Evolutionary conservation across 2,113 vertebrate genomes (phyloP).

Genomic region (Guaruba guarouba): DNA sequence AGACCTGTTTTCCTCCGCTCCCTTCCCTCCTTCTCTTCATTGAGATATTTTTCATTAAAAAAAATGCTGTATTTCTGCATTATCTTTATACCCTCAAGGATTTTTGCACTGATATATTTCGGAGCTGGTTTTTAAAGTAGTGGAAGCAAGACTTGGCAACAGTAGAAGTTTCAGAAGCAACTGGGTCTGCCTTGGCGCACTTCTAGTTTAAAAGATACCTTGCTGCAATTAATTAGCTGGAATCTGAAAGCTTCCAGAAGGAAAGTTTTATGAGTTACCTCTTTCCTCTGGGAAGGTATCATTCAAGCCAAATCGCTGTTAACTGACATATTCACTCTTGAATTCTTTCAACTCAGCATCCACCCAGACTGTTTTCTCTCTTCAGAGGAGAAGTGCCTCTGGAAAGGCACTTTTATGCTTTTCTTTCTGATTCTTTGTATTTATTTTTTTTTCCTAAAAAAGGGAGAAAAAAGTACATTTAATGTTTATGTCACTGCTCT

Average conservation of each 20-base stretch:
- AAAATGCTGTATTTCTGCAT: background rate
- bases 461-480: slow-evolving; percentile 8
- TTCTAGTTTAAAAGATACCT: slow-evolving; percentile 34
- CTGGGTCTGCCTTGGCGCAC: slow-evolving; percentile 24
- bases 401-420: slow-evolving; percentile 61
- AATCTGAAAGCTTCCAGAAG: slow-evolving; percentile 54
- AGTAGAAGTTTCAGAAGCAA: background rate
- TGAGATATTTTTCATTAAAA: background rate
- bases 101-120: background rate
- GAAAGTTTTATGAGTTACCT: slow-evolving; percentile 53
- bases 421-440: slow-evolving; percentile 12
- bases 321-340: slow-evolving; percentile 41
- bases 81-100: background rate
- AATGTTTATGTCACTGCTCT: slow-evolving; percentile 31
- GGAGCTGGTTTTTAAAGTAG: slow-evolving; percentile 8
- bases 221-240: slow-evolving; percentile 54
- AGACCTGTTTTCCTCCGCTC: background rate
- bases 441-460: background rate
- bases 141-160: slow-evolving; percentile 36
- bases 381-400: slow-evolving; percentile 56
- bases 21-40: background rate
- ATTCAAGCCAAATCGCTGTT: slow-evolving; percentile 34
- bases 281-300: slow-evolving; percentile 60
- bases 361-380: slow-evolving; percentile 31
- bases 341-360: slow-evolving; percentile 65